Evolutionary conservation across 2,797 vertebrate genomes (phyloP).

Genomic region (Mionectes olivaceus): DNA sequence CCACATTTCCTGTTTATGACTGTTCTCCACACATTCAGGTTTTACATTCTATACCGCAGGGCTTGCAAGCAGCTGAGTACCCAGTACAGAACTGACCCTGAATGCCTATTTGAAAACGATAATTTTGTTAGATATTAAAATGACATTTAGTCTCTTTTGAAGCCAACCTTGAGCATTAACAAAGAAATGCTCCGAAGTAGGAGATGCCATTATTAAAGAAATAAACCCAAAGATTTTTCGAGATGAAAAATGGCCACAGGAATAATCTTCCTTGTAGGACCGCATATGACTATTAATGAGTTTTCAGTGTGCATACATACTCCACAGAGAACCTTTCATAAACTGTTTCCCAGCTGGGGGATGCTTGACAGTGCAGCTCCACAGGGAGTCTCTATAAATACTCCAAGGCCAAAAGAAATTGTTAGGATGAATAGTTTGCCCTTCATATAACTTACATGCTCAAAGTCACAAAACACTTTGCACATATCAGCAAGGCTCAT

Average conservation of each 20-base stretch:
- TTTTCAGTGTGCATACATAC: not conserved
- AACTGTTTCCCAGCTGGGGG: conserved; percentile 43
- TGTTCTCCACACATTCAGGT: not conserved
- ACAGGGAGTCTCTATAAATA: conserved; percentile 59
- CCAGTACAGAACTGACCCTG: not conserved
- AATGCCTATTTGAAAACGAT: not conserved
- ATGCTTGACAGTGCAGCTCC: conserved; percentile 28
- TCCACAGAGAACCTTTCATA: conserved; percentile 26
- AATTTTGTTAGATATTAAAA: not conserved
- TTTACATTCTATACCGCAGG: not conserved
- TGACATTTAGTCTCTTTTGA: not conserved
- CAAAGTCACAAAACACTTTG: conserved; percentile 39
- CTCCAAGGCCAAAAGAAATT: conserved; percentile 53
- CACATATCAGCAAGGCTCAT: not conserved
- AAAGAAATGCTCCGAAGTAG: not conserved
- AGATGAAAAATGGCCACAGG: not conserved
- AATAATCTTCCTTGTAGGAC: not conserved
- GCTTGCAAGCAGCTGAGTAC: not conserved
- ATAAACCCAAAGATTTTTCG: not conserved
- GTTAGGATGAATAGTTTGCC: conserved; percentile 32
- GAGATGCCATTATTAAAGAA: not conserved
- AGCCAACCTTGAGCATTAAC: not conserved
- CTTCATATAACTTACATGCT: conserved; percentile 35
- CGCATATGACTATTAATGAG: not conserved
- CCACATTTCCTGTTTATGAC: not conserved